Evolutionary conservation across 2,113 vertebrate genomes (phyloP), one percentile per base, ranked within the genome.

Genomic region (Carettochelys insculpta): DNA sequence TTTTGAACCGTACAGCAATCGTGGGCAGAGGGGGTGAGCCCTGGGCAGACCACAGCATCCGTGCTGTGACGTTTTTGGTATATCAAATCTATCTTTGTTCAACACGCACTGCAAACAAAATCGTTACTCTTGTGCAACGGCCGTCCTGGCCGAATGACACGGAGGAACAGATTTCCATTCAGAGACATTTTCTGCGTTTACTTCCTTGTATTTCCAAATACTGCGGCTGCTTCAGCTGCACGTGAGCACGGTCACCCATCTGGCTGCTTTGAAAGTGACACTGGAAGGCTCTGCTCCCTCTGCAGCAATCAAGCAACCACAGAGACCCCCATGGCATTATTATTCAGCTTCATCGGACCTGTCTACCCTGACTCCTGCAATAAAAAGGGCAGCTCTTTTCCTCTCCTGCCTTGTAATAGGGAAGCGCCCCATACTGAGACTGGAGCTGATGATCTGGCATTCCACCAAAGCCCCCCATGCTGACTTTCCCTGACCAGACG

Each of bases 121-220:
- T 80, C 0, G 0, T 43, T 27, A 87, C 56, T 0, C 0, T 52
- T 75, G 31, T 17, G 2, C 43, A 10, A 19, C 2, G 8, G 1
- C 13, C 11, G 38, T 38, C 68, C 11, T 50, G 1, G 0, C 4
- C 1, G 68, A 85, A 47, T 10, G 0, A 3, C 83, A 1, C 22
- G 6, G 27, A 82, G 41, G 73, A 75, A 81, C 77, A 54, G 61
- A 9, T 52, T 29, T 34, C 12, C 2, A 25, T 24, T 34, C 22
- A 24, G 34, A 68, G 1, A 0, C 3, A 1, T 50, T 48, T 41
- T 8, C 34, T 9, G 53, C 0, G 16, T 73, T 75, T 45, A 75
- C 41, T 75, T 75, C 71, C 41, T 29, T 41, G 8, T 75, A 11
- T 75, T 75, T 45, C 71, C 25, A 22, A 43, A 43, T 2, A 12